A percentile compares a stretch with the other conserved stretches of the same genome.
phyloP scores from a whole-genome alignment of 2,113 vertebrate species.

The Brachypodius melanocephalos region DNA sequence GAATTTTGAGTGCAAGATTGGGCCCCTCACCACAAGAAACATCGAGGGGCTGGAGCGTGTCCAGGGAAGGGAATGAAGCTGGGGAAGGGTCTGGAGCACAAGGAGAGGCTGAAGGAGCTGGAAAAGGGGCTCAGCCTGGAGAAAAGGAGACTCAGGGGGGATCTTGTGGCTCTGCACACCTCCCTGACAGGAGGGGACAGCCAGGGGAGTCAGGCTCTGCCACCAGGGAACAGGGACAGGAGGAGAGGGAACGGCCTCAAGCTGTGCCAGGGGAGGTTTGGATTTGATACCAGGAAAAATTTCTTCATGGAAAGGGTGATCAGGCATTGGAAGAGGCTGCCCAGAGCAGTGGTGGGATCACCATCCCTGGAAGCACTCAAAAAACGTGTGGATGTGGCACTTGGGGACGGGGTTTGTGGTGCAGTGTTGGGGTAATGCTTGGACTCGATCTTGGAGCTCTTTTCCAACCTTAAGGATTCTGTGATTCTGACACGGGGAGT shows the following conservation, averaged over 20 bases:
- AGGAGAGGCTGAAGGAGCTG: background rate
- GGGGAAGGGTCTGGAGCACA: background rate
- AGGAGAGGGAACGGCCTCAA: fast-evolving
- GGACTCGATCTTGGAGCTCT: background rate
- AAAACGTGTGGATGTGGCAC: background rate
- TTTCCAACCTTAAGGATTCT: background rate
- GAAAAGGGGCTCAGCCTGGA: background rate
- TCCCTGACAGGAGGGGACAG: background rate
- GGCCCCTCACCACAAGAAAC: background rate
- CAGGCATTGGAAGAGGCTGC: background rate
- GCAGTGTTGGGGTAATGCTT: background rate
- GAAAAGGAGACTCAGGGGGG: background rate
- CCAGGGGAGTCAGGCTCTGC: background rate
- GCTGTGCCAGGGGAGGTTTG: fast-evolving
- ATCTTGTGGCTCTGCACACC: background rate
- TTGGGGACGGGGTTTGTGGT: background rate
- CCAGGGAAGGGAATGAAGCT: fast-evolving
- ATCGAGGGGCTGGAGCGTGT: fast-evolving
- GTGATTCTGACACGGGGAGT: fast-evolving
- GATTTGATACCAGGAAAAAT: background rate
- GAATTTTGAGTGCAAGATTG: background rate
- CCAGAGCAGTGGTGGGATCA: background rate
- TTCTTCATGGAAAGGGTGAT: fast-evolving
- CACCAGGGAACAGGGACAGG: background rate
- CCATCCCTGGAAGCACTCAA: background rate